Conservation (phyloP, 1,140 invertebrate species). For the Kradibia gibbosae region DNA sequence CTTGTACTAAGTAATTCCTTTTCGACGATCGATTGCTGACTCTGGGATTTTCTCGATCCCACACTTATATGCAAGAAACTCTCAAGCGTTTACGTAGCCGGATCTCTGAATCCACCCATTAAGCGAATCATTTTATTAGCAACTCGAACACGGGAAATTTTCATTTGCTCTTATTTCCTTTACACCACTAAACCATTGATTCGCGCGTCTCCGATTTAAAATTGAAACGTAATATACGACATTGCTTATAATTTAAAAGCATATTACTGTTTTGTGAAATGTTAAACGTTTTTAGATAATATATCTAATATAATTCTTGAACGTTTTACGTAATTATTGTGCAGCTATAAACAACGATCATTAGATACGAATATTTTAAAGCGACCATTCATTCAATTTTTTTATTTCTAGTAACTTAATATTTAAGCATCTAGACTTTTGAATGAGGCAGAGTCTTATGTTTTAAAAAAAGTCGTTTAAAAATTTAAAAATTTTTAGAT, state of each 20-base stretch:
- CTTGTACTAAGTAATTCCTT: conserved; percentile 36
- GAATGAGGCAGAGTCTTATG: too few species aligned
- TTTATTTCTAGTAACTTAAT: too few species aligned
- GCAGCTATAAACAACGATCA: too few species aligned
- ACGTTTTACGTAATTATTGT: too few species aligned
- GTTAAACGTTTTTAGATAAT: neutral
- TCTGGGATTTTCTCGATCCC: conserved; percentile 23
- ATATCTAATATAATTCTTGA: too few species aligned
- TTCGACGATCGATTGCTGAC: conserved; percentile 39
- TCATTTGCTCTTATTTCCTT: conserved; percentile 31
- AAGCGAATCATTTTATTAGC: conserved; percentile 45
- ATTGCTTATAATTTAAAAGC: neutral
- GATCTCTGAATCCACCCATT: conserved; percentile 24
- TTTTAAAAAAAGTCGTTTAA: too few species aligned
- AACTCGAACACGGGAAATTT: neutral
- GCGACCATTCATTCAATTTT: too few species aligned
- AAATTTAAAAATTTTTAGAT: too few species aligned
- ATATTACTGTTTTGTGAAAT: neutral
- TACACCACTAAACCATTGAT: conserved; percentile 2
- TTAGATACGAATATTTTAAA: too few species aligned
- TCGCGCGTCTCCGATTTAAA: neutral
- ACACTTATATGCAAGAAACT: neutral
- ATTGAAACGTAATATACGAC: neutral
- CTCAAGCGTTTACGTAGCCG: neutral
- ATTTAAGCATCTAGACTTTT: too few species aligned